These are phyloP conservation scores for Pentalonia nigronervosa DNA, from an alignment of 1,140 invertebrate genomes.

Conservation along the genomic window DNA sequence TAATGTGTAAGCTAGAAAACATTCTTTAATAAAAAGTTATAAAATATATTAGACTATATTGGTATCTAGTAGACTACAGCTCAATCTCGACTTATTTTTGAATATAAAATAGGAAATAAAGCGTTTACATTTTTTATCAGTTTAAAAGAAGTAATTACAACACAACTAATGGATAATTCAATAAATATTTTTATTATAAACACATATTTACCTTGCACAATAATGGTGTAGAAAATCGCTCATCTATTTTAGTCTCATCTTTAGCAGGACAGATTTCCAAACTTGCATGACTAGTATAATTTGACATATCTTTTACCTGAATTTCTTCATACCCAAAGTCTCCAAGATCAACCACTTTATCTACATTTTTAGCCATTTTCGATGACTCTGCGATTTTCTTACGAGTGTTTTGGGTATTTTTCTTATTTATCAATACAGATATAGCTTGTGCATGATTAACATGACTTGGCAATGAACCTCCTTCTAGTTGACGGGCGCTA, in stretches of 20 bases:
- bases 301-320: conserved; percentile 35
- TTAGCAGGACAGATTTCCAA: conserved; percentile 46
- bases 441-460: conserved; percentile 64
- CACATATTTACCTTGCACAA: conserved; percentile 27
- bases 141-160: background rate
- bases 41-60: too few species aligned
- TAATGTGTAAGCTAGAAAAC: background rate
- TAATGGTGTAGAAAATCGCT: conserved; percentile 39
- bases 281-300: conserved; percentile 55
- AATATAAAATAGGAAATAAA: background rate
- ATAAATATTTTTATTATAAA: background rate
- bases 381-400: conserved; percentile 48
- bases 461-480: conserved; percentile 71
- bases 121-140: too few species aligned
- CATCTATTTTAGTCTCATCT: conserved; percentile 53
- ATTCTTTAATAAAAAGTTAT: background rate
- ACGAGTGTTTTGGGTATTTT: conserved; percentile 42
- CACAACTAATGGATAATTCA: background rate
- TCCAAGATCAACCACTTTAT: conserved; percentile 47
- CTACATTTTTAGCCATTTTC: conserved; percentile 55
- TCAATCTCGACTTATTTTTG: too few species aligned
- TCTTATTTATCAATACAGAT: conserved; percentile 47
- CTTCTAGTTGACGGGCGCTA: conserved; percentile 71
- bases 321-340: conserved; percentile 26
- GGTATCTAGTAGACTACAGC: too few species aligned